Conservation (phyloP, 2,888 invertebrate genomes). For the Chydorus sphaericus region DNA sequence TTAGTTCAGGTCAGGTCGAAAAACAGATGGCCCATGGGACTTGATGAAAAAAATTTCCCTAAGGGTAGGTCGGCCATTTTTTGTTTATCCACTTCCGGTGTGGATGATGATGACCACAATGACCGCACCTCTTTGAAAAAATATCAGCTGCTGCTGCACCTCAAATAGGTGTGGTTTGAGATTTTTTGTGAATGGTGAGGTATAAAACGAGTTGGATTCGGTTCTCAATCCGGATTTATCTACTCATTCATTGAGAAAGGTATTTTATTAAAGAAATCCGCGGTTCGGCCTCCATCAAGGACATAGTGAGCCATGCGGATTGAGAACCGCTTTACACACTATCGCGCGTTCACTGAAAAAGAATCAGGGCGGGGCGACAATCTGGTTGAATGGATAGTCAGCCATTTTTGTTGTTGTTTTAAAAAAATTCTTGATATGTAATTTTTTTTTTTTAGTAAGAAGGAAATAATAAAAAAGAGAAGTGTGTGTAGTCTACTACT, state of each 20-base stretch:
- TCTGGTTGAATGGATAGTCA: too few relatives aligned
- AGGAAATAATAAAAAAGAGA: background rate
- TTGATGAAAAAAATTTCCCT: background rate
- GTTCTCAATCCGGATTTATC: too few relatives aligned
- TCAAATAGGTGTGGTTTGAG: too few relatives aligned
- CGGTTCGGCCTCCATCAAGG: background rate
- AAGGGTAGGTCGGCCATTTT: background rate
- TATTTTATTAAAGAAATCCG: too few relatives aligned
- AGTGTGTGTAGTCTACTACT: background rate
- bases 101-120: background rate
- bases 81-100: constrained; percentile 4
- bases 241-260: too few relatives aligned
- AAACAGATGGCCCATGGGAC: constrained; percentile 6
- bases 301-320: background rate
- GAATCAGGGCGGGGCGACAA: too few relatives aligned
- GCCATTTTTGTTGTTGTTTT: too few relatives aligned
- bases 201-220: too few relatives aligned
- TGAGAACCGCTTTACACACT: too few relatives aligned
- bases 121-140: background rate
- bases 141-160: too few relatives aligned
- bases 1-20: background rate
- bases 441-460: background rate
- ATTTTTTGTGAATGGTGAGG: too few relatives aligned
- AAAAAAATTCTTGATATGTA: too few relatives aligned
- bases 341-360: background rate